phyloP scores from a whole-genome alignment of 2,888 invertebrate genomes.

The Acanthosepion esculentum region DNA sequence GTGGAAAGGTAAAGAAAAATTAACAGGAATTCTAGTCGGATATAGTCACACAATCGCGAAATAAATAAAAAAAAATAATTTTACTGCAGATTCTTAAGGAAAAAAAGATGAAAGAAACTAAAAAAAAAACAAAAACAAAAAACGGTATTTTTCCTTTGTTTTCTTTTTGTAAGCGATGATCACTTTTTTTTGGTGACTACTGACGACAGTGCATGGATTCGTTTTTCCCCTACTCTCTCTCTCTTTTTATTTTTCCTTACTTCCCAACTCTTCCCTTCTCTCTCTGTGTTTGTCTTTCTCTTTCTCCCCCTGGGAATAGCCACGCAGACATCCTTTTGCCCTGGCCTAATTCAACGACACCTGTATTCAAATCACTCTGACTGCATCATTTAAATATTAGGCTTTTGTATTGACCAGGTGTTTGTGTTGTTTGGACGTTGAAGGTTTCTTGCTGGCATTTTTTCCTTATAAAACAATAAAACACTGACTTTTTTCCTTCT shows the following conservation, averaged over 20 bases:
- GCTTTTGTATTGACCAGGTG: slow-evolving; percentile 10
- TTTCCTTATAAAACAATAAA: background rate
- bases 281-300: background rate
- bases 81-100: too few species aligned
- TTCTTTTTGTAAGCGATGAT: background rate
- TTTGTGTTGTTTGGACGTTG: background rate
- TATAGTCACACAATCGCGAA: background rate
- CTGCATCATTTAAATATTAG: background rate
- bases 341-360: slow-evolving; percentile 33
- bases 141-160: background rate
- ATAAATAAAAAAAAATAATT: too few species aligned
- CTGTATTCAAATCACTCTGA: slow-evolving; percentile 33
- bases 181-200: background rate
- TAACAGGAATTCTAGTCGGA: background rate
- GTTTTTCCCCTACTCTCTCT: background rate
- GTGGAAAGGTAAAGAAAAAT: background rate
- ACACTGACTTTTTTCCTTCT: background rate
- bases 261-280: background rate
- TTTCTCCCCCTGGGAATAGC: background rate
- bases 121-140: too few species aligned
- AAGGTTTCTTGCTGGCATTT: too few species aligned
- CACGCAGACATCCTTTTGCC: slow-evolving; percentile 7
- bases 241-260: background rate
- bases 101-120: too few species aligned
- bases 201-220: background rate